These are phyloP conservation scores for Dryocosmus kuriphilus DNA, from an alignment of 2,888 invertebrate species.

Conservation along the genomic window DNA sequence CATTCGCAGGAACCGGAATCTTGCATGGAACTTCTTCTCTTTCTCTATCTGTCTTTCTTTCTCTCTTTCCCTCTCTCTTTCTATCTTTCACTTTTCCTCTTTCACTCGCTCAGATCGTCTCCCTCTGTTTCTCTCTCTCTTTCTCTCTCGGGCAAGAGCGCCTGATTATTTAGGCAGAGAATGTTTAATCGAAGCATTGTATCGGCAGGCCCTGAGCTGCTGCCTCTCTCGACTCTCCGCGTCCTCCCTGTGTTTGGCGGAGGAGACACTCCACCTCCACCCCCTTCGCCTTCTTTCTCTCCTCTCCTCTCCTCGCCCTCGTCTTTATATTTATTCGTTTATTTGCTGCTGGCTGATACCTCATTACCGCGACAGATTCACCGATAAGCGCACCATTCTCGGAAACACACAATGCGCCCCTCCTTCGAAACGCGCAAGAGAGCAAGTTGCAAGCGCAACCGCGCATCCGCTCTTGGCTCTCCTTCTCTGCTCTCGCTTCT, in stretches of 20 bases:
- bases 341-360: constrained; percentile 77
- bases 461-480: constrained; percentile 45
- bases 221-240: constrained; percentile 36
- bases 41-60: constrained; percentile 35
- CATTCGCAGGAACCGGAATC: constrained; percentile 51
- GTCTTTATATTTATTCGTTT: constrained; percentile 73
- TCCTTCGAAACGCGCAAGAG: constrained; percentile 52
- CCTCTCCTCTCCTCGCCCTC: constrained; percentile 59
- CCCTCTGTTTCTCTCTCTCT: constrained; percentile 38
- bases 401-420: constrained; percentile 77
- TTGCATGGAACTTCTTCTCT: constrained; percentile 44
- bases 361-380: constrained; percentile 78
- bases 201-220: constrained; percentile 61
- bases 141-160: constrained; percentile 50
- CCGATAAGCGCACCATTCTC: constrained; percentile 76
- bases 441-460: constrained; percentile 48
- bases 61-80: not conserved
- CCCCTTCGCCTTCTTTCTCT: constrained; percentile 54
- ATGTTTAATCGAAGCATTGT: constrained; percentile 77
- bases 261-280: constrained; percentile 46
- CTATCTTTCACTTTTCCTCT: constrained; percentile 41
- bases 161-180: constrained; percentile 77
- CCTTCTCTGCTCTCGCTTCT: constrained; percentile 43
- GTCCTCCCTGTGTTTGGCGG: constrained; percentile 44
- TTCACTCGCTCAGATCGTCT: constrained; percentile 26